Evolutionary conservation across 2,113 vertebrate genomes (phyloP), one percentile per base, ranked within the genome.

Genomic region (Pangasianodon hypophthalmus): DNA sequence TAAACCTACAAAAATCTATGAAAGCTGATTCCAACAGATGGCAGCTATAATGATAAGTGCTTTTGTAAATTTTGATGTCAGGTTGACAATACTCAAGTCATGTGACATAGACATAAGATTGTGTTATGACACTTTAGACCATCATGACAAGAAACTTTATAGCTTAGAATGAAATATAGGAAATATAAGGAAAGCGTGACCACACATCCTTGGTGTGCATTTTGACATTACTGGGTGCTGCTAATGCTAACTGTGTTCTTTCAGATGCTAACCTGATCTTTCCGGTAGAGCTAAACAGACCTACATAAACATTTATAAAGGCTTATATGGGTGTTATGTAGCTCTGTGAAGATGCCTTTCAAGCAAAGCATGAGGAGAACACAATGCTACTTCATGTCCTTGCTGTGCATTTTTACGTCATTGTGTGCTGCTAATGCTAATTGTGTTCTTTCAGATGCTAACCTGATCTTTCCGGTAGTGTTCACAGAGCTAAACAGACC

Each of bases 181-280:
- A 37, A 37, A 1, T 37, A 37, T 37, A 58, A 44, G 73, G 6
- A 44, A 75, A 2, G 2, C 19, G 37, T 24, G 2, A 37, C 4
- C 13, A 41, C 32, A 64, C 4, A 1, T 37, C 37, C 37, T 37
- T 1, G 37, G 44, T 79, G 44, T 54, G 5, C 48, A 81, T 81
- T 52, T 16, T 32, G 26, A n/a, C 16, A 0, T 81, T 26, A n/a
- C 5, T n/a, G 14, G 44, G 21, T 50, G 10, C 9, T 46, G 21
- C 75, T 14, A 16, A 50, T n/a, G 41, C 19, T 64, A 44, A 6
- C 29, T 90, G 29, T 60, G 19, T 93, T 86, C n/a, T 9, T 90
- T 14, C 92, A 99, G 98, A 99, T 62, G 98, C 98, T 0, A 99
- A 99, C 92, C 98, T 98, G 0, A 97, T 98, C 60, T 99, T 97